A percentile compares a stretch with the other conserved stretches of the same genome.
These are phyloP conservation scores for Microplitis mediator DNA, from an alignment of 1,140 invertebrate species.

Conservation along the genomic window DNA sequence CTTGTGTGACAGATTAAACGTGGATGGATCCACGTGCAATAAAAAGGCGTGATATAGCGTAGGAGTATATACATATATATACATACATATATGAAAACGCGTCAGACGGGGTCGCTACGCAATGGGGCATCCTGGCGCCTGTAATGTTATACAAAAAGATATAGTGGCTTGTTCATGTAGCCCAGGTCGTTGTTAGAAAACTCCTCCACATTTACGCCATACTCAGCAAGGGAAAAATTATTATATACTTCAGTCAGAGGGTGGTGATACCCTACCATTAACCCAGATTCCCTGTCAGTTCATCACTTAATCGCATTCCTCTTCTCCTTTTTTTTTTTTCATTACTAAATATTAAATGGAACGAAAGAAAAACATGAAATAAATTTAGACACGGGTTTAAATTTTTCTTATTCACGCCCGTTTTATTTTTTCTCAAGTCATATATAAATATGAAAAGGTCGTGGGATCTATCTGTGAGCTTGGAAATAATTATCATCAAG, in stretches of 20 bases:
- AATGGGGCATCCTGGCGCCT: slow-evolving; percentile 14
- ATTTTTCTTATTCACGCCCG: neutral
- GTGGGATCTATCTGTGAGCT: neutral
- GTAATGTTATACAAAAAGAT: neutral
- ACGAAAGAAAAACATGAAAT: neutral
- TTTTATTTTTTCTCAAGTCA: no score
- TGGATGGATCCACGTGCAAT: no score
- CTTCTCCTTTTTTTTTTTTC: neutral
- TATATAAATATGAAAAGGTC: neutral
- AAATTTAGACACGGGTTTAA: neutral
- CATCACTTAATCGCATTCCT: neutral
- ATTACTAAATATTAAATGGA: neutral
- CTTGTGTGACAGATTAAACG: no score
- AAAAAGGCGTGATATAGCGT: neutral
- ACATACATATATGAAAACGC: neutral
- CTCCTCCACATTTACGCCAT: neutral
- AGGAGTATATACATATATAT: neutral
- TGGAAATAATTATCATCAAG: slow-evolving; percentile 9
- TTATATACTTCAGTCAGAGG: slow-evolving; percentile 1
- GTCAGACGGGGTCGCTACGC: neutral
- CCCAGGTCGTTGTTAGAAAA: slow-evolving; percentile 21
- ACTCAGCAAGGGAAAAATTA: neutral
- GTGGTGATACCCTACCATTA: slow-evolving; percentile 19
- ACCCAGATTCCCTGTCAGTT: slow-evolving; percentile 25
- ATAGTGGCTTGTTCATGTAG: neutral